These are phyloP conservation scores for Pteria penguin DNA, from an alignment of 2,888 invertebrate species.

Conservation along the genomic window DNA sequence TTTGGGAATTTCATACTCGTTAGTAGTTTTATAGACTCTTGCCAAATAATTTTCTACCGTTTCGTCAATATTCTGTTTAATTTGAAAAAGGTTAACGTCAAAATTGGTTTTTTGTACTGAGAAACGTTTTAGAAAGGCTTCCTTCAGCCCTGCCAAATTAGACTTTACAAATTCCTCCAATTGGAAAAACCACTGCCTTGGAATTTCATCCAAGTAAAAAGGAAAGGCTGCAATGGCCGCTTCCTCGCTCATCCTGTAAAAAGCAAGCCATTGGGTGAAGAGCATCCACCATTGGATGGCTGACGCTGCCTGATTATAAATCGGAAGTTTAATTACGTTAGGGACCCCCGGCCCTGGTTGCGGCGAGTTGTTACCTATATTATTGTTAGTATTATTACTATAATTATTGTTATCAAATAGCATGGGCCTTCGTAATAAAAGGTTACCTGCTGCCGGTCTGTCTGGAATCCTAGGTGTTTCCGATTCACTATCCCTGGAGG, in stretches of 20 bases:
- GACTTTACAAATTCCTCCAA: neutral
- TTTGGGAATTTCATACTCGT: neutral
- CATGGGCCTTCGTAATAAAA: no score
- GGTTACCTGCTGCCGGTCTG: no score
- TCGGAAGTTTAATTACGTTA: neutral
- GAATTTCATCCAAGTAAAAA: slow-evolving; percentile 3
- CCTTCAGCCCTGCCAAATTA: neutral
- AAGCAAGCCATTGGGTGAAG: neutral
- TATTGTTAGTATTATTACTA: no score
- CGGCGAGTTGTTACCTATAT: no score
- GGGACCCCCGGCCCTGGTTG: no score
- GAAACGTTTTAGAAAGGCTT: neutral
- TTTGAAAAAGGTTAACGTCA: neutral
- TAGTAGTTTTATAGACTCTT: neutral
- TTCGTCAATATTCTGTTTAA: neutral
- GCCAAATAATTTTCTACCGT: slow-evolving; percentile 8
- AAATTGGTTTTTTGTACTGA: neutral
- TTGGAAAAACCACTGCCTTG: slow-evolving; percentile 2
- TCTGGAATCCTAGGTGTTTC: no score
- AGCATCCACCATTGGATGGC: slow-evolving; percentile 4
- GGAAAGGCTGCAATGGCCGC: slow-evolving; percentile 1
- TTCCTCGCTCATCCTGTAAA: neutral
- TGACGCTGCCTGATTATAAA: neutral
- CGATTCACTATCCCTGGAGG: no score
- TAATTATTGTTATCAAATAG: no score